phyloP scores from a whole-genome alignment of 2,888 invertebrate species.

The Stomorhina lunata region DNA sequence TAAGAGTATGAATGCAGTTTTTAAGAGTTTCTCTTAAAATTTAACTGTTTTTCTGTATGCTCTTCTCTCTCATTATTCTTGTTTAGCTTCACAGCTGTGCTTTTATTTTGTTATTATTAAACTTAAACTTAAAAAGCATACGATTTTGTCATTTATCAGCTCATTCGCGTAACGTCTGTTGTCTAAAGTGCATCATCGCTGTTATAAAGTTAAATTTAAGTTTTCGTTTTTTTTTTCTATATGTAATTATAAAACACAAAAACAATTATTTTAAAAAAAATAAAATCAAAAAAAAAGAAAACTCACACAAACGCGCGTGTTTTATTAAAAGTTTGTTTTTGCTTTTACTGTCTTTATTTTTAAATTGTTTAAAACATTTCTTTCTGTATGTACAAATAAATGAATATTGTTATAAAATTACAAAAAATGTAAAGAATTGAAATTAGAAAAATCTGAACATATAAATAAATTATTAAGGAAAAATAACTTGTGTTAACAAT shows the following conservation, averaged over 20 bases:
- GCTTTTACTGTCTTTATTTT: constrained; percentile 39
- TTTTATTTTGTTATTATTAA: constrained; percentile 12
- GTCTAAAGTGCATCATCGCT: constrained; percentile 67
- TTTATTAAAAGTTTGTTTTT: constrained; percentile 57
- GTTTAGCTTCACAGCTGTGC: constrained; percentile 33
- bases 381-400: too few relatives aligned
- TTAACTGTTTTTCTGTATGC: not conserved
- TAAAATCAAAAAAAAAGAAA: constrained; percentile 39
- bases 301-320: constrained; percentile 54
- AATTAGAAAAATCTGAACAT: too few relatives aligned
- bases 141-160: constrained; percentile 67
- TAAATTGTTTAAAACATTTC: not conserved
- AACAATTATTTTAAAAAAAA: constrained; percentile 37
- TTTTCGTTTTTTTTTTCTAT: not conserved
- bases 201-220: constrained; percentile 26
- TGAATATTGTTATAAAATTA: constrained; percentile 40
- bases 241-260: constrained; percentile 12
- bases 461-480: constrained; percentile 8
- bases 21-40: not conserved
- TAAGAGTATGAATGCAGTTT: not conserved
- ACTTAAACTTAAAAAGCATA: constrained; percentile 53
- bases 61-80: not conserved
- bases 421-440: not conserved
- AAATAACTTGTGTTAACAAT: constrained; percentile 14
- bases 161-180: constrained; percentile 73